Evolutionary conservation across 2,113 vertebrate genomes (phyloP), one percentile per base, ranked within the genome.

Genomic region (Orthochromis malagaraziensis): DNA sequence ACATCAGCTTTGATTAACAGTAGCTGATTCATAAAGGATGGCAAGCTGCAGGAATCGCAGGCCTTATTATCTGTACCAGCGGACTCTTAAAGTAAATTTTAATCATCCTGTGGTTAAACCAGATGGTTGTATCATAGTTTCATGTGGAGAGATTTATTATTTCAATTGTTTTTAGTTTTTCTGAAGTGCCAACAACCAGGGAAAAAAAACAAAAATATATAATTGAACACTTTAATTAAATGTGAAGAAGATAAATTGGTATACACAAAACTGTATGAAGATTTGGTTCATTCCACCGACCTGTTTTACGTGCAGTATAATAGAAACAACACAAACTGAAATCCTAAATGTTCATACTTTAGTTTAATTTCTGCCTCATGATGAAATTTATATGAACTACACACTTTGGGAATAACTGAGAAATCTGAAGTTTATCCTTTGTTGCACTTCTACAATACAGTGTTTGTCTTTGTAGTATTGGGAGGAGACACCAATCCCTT

Each of bases 31-130:
- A 6, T 42, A 24, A 42, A 17, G 21, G 42, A 29, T 47, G 70
- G 10, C 42, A 16, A 0, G 0, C 0, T 49, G 42, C 70, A 49
- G 42, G 24, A 47, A 29, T 5, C 42, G 7, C 42, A 75, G 4
- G 9, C 24, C 13, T 19, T 75, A 11, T 19, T 70, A 42, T 75
- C 9, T 47, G 65, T 24, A 45, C 38, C 5, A 26, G 65, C 2
- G 0, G n/a, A 6, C 38, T 73, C 12, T 45, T 17, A 29, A 75
- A 75, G 12, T 17, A 7, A 19, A 5, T 19, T 31, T 19, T 47
- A 47, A 47, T 75, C 16, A 2, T 47, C 14, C 1, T 49, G 24
- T 29, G 10, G 26, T 49, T 35, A 35, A 63, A 49, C 42, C 70
- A 75, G 24, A 10, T 16, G 42, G 42, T 75, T 1, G 2, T 47